Evolutionary conservation across 2,113 vertebrate genomes (phyloP), one percentile per base, ranked within the genome.

Genomic region (Rhinogobius similis): DNA sequence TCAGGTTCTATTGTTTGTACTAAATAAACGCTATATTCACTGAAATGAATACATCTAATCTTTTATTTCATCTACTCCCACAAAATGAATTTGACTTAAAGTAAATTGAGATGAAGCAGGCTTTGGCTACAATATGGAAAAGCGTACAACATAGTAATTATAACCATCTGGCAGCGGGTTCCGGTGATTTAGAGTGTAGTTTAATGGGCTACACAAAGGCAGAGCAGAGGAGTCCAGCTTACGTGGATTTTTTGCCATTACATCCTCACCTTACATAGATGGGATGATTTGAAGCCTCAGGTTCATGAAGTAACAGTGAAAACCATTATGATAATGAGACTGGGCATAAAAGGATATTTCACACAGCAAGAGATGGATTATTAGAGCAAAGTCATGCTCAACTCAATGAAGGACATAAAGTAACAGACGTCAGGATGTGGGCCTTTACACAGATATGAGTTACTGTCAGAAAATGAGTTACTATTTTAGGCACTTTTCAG

Each of bases 291-390:
- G 82, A 87, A 84, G 82, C 78, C 82, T 78, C 38, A 36, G 85
- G 86, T 91, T 87, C 85, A 88, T 39, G 71, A 84, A 76, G 74
- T 91, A 91, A 89, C 89, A 89, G 85, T 86, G 88, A 86, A 89
- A 85, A 84, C 82, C 85, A 87, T 88, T 89, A 89, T 79, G 86
- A 85, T 88, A 79, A 86, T 87, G 82, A 82, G 85, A 73, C 72
- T 81, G 78, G 84, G 82, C 81, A 87, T 82, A 81, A 85, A 88
- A 86, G 81, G 80, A 89, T 87, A 87, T 89, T 88, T 89, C 79
- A 78, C 79, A 87, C 78, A 80, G 84, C 39, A 11, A 77, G 81
- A 83, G 79, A 78, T 70, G 82, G 81, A 88, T 81, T 78, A 86
- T 90, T 91, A 89, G 75, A 82, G 86, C 86, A 86, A 90, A 87